Evolutionary conservation across 2,113 vertebrate genomes (phyloP).

Genomic region (Cyprinodon variegatus): DNA sequence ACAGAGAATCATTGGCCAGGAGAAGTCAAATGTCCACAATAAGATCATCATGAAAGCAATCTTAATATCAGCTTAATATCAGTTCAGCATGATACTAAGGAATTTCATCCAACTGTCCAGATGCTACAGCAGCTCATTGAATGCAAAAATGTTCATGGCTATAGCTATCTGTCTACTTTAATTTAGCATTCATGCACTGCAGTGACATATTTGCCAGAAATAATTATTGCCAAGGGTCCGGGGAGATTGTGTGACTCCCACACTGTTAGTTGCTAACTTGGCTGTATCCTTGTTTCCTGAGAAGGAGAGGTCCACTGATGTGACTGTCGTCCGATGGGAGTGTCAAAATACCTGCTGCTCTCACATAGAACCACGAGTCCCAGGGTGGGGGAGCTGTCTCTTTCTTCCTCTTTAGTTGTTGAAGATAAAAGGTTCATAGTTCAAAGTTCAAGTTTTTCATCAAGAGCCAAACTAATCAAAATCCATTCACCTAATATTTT

Average conservation of each 20-base stretch:
- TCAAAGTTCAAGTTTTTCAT: background rate
- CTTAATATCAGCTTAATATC: background rate
- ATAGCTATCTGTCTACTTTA: conserved; percentile 14
- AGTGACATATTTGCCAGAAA: conserved; percentile 37
- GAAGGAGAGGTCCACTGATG: conserved; percentile 31
- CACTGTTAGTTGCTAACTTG: conserved; percentile 32
- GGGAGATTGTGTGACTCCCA: conserved; percentile 37
- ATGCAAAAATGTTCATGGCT: conserved; percentile 17
- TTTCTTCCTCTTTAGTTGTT: conserved; percentile 15
- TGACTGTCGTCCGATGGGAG: conserved; percentile 34
- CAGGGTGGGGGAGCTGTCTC: conserved; percentile 6
- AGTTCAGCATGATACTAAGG: background rate
- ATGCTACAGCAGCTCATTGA: conserved; percentile 16
- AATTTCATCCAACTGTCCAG: conserved; percentile 6
- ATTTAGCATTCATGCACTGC: conserved; percentile 40
- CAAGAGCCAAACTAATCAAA: background rate
- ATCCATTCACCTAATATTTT: background rate
- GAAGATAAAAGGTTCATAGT: conserved; percentile 15
- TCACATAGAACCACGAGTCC: conserved; percentile 27
- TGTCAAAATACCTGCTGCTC: background rate
- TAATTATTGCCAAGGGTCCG: conserved; percentile 55
- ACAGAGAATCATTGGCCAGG: background rate
- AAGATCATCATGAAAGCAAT: background rate
- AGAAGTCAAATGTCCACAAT: conserved; percentile 16
- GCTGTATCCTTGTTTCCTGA: conserved; percentile 40